phyloP scores from a whole-genome alignment of 2,888 invertebrate species.

The Apamea sordens region DNA sequence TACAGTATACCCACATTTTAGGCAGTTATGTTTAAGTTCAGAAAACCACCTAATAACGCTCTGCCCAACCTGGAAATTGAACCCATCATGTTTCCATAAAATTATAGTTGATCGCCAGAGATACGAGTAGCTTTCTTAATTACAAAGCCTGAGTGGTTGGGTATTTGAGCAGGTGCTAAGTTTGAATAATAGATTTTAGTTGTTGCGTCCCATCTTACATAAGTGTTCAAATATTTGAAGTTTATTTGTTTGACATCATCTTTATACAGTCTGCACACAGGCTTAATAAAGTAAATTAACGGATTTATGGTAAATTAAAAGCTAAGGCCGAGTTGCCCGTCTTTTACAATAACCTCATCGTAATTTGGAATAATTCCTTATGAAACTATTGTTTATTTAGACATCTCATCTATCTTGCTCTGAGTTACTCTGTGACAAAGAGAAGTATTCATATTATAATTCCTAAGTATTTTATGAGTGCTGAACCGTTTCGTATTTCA shows the following conservation, averaged over 20 bases:
- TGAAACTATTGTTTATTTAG: conserved; percentile 58
- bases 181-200: background rate
- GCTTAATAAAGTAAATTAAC: conserved; percentile 13
- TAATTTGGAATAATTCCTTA: conserved; percentile 73
- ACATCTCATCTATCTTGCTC: conserved; percentile 57
- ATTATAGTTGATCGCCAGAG: background rate
- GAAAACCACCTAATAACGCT: background rate
- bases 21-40: background rate
- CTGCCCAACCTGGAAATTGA: background rate
- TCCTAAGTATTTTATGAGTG: conserved; percentile 52
- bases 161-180: background rate
- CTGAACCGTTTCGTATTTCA: conserved; percentile 53
- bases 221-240: background rate
- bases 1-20: background rate
- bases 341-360: conserved; percentile 54
- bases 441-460: conserved; percentile 61
- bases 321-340: conserved; percentile 13
- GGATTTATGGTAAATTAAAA: conserved; percentile 32
- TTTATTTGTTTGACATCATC: background rate
- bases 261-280: background rate
- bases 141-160: background rate
- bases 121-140: background rate
- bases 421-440: conserved; percentile 55
- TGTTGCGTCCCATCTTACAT: background rate
- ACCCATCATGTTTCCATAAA: background rate